These are phyloP conservation scores for Cerastis rubricosa DNA, from an alignment of 2,888 invertebrate species.

Conservation along the genomic window DNA sequence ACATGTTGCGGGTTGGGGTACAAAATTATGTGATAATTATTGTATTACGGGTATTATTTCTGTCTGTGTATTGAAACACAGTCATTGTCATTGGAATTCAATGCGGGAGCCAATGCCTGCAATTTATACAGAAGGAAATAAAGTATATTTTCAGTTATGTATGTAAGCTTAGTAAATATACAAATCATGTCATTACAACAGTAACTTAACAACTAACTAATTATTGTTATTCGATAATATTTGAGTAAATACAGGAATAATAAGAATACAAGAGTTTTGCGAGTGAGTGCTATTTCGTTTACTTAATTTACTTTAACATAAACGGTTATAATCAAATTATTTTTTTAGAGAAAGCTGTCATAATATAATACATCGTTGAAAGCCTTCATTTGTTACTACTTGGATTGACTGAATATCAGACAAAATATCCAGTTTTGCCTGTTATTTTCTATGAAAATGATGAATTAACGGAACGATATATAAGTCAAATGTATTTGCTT, in stretches of 20 bases:
- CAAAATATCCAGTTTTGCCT: too few species aligned
- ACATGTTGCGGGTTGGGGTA: background rate
- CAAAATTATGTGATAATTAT: constrained; percentile 49
- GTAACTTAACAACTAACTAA: background rate
- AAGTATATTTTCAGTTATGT: background rate
- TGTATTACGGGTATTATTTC: constrained; percentile 37
- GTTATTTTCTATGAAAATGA: background rate
- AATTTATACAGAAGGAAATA: constrained; percentile 11
- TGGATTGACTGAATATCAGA: background rate
- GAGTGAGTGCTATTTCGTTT: too few species aligned
- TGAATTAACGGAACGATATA: too few species aligned
- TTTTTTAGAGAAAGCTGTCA: background rate
- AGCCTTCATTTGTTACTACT: background rate
- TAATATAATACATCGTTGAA: background rate
- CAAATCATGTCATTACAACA: background rate
- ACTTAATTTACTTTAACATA: background rate
- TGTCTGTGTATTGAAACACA: constrained; percentile 28
- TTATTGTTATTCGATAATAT: background rate
- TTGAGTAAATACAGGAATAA: background rate
- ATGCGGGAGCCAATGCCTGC: constrained; percentile 21
- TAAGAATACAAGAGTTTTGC: too few species aligned
- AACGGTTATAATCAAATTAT: background rate
- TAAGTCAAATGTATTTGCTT: too few species aligned
- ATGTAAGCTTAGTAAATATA: background rate
- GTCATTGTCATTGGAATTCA: constrained; percentile 36